phyloP scores from a whole-genome alignment of 2,888 invertebrate genomes.

The Drosophila ezoana region DNA sequence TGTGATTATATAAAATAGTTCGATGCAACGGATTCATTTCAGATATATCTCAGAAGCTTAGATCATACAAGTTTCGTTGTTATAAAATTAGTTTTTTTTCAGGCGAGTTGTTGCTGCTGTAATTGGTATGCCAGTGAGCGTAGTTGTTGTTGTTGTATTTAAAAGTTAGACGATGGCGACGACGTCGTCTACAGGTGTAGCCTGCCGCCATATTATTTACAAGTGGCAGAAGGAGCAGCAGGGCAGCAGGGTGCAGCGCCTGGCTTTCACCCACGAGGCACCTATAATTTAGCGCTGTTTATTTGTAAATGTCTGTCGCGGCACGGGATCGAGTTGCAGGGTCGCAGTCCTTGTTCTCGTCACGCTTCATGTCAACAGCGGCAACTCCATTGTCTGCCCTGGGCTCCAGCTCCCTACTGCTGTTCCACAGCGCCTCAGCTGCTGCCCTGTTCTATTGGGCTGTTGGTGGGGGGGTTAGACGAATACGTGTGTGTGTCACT shows the following conservation, averaged over 20 bases:
- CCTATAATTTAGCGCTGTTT: slow-evolving; percentile 79
- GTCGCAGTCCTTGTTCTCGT: slow-evolving; percentile 50
- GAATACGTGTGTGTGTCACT: slow-evolving; percentile 45
- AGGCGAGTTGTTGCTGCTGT: slow-evolving; percentile 41
- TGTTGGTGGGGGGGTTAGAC: slow-evolving; percentile 12
- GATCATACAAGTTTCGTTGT: slow-evolving; percentile 53
- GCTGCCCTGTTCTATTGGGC: slow-evolving; percentile 1
- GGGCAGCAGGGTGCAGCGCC: slow-evolving; percentile 8
- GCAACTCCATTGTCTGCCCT: slow-evolving; percentile 69
- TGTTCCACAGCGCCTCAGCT: slow-evolving; percentile 15
- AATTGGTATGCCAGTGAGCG: slow-evolving; percentile 55
- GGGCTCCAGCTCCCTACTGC: slow-evolving; percentile 13
- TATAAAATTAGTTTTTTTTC: slow-evolving; percentile 1
- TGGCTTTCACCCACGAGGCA: slow-evolving; percentile 62
- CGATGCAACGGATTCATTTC: background rate
- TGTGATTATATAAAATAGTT: no score
- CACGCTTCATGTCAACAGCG: slow-evolving; percentile 73
- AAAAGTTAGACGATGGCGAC: slow-evolving; percentile 66
- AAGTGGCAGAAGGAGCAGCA: slow-evolving; percentile 33
- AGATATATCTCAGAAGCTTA: slow-evolving; percentile 9
- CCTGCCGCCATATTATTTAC: slow-evolving; percentile 66
- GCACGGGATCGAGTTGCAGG: slow-evolving; percentile 56
- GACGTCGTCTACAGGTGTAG: slow-evolving; percentile 62
- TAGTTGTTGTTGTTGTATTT: slow-evolving; percentile 59
- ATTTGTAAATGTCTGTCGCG: slow-evolving; percentile 78